These are phyloP conservation scores for Rhagonycha lutea DNA, from an alignment of 2,888 invertebrate species.

Conservation along the genomic window DNA sequence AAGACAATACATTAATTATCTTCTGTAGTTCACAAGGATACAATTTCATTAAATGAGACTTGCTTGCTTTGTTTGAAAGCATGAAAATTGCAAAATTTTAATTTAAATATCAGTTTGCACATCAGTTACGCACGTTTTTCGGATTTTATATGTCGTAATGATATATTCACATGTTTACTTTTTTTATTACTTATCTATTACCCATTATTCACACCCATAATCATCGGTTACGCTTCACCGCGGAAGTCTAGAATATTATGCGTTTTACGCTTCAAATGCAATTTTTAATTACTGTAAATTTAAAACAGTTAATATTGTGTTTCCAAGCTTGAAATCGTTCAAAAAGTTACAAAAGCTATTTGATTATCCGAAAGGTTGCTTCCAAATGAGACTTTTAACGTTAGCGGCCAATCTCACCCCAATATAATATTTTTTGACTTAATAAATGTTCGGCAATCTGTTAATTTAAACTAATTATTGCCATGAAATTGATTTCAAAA, in stretches of 20 bases:
- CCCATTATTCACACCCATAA: neutral
- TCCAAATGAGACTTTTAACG: no score
- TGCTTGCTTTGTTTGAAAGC: constrained; percentile 10
- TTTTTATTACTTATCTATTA: neutral
- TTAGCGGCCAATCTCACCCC: no score
- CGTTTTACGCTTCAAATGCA: neutral
- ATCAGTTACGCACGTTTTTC: neutral
- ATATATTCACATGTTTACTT: neutral
- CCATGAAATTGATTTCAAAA: no score
- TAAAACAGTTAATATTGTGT: neutral
- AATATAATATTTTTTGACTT: no score
- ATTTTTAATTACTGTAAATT: neutral
- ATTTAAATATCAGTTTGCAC: neutral
- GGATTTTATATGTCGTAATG: neutral
- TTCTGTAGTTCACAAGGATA: constrained; percentile 18
- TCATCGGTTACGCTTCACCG: neutral
- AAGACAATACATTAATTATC: constrained; percentile 24
- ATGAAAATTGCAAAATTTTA: constrained; percentile 1
- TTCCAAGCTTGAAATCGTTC: no score
- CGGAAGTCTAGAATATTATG: neutral
- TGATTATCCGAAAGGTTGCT: no score
- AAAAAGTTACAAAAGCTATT: no score
- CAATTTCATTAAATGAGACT: constrained; percentile 12
- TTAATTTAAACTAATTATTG: no score
- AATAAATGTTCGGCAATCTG: no score